Percentiles rank a stretch among this genome's conserved stretches.
Evolutionary conservation across 2,797 vertebrate genomes (phyloP).

Genomic region (Amblyraja radiata): DNA sequence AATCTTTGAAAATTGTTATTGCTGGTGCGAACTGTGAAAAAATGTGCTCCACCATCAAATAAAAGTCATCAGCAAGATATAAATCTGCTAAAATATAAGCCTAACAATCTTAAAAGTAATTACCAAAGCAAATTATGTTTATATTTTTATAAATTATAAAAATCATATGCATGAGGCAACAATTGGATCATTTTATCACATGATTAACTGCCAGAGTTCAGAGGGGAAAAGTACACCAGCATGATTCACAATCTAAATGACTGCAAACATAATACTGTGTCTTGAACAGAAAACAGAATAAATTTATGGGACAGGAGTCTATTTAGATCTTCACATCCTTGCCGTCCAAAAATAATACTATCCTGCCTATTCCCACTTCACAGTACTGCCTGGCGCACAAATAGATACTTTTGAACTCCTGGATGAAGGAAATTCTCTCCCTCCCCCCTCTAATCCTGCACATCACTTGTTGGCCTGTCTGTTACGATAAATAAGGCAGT

Average conservation of each 20-base stretch:
- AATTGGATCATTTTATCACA: no score
- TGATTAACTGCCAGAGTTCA: no score
- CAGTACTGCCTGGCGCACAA: no score
- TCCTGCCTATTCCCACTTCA: no score
- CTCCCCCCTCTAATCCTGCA: no score
- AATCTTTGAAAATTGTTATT: not conserved
- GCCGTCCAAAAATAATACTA: no score
- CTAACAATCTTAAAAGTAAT: not conserved
- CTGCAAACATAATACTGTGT: not conserved
- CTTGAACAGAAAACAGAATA: not conserved
- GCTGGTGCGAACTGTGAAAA: not conserved
- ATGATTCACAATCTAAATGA: not conserved
- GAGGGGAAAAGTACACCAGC: not conserved
- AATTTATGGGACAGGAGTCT: not conserved
- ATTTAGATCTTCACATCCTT: no score
- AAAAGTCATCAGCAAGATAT: conserved; percentile 1
- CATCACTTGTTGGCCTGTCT: no score
- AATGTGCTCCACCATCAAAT: not conserved
- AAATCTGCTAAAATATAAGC: not conserved
- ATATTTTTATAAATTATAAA: not conserved
- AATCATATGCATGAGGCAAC: not conserved
- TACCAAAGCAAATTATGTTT: not conserved
- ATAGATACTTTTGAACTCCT: no score
- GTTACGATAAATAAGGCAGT: no score
- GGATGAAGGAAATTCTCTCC: no score